Evolutionary conservation across 2,797 vertebrate genomes (phyloP).

Genomic region (Gymnoscopelus braueri): DNA sequence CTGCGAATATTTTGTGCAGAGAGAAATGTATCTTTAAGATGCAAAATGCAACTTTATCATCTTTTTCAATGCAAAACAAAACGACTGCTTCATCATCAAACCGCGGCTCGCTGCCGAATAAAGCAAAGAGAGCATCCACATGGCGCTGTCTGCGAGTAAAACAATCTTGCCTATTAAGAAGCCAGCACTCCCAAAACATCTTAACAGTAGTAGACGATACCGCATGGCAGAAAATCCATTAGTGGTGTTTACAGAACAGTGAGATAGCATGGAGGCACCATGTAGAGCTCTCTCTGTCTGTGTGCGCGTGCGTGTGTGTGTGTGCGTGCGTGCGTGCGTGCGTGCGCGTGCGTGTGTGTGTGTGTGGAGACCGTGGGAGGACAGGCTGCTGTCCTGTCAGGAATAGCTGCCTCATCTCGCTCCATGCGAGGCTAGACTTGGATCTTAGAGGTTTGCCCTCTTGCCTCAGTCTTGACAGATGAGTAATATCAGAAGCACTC

Average conservation of each 20-base stretch:
- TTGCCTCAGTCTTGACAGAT: conserved; percentile 19
- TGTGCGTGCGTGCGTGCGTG: no score
- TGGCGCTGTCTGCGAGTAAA: neutral
- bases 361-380: neutral
- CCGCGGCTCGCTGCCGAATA: no score
- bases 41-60: no score
- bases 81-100: no score
- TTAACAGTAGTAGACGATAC: conserved; percentile 54
- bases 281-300: conserved; percentile 42
- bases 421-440: neutral
- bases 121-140: no score
- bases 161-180: conserved; percentile 22
- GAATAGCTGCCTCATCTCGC: conserved; percentile 31
- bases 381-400: conserved; percentile 20
- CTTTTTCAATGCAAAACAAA: no score
- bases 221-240: conserved; percentile 60
- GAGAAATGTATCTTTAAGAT: no score
- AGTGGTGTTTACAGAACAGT: conserved; percentile 43
- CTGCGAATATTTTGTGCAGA: no score
- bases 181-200: conserved; percentile 48
- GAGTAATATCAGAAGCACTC: conserved; percentile 22
- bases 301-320: no score
- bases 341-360: no score
- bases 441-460: neutral
- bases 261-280: conserved; percentile 45